Evolutionary conservation across 2,888 invertebrate genomes (phyloP), one percentile per base, ranked within the genome.

Genomic region (Phlogophora meticulosa): DNA sequence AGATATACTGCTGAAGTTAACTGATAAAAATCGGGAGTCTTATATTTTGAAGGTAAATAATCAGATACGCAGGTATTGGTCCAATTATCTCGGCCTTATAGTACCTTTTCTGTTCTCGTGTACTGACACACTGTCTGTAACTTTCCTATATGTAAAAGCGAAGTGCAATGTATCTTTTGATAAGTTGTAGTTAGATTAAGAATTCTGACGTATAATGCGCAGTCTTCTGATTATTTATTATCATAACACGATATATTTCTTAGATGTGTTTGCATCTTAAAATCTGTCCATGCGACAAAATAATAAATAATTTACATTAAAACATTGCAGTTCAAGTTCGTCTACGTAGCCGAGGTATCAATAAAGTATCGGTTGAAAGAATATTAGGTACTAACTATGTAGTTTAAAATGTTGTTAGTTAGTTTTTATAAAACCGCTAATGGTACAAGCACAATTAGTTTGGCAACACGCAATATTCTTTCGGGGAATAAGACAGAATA

Each of bases 381-480:
- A n/a, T n/a, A n/a, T n/a, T n/a, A n/a, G n/a, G n/a, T n/a, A n/a
- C n/a, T n/a, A n/a, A n/a, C n/a, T n/a, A n/a, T n/a, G n/a, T n/a
- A n/a, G n/a, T n/a, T n/a, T n/a, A n/a, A n/a, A n/a, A n/a, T n/a
- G 10, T 56, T 28, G 4, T 13, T 15, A 28, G 43, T 57, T 24
- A 56, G n/a, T 61, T 45, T 61, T 17, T 45, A 43, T 24, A 49
- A 58, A 13, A 22, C 7, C 7, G 5, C 28, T 38, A 51, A 20
- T 32, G 17, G 2, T 32, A 42, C 17, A 42, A 20, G 15, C 22
- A 22, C 20, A 22, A 48, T 17, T n/a, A 38, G 24, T 73, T 69
- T 78, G 79, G 79, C 76, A 76, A 43, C 43, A 56, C 43, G 45
- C 56, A 52, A 24, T 10, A 45, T 46, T 52, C 17, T 53, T 73